Evolutionary conservation across 2,797 vertebrate species (phyloP).

Genomic region (Micropoecilia bifurca): DNA sequence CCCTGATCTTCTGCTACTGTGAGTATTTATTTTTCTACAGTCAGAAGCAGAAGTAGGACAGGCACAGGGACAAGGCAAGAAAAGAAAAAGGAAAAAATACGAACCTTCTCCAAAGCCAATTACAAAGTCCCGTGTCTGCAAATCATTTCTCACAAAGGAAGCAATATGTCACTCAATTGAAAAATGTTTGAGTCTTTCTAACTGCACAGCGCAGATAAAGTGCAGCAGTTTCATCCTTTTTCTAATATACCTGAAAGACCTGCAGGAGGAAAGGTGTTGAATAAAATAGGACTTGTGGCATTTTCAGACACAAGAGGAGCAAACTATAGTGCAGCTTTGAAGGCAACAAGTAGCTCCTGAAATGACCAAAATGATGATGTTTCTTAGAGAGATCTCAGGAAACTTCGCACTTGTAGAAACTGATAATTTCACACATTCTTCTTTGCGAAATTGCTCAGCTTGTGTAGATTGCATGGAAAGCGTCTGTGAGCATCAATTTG

Average conservation of each 20-base stretch:
- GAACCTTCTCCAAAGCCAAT: conserved; percentile 35
- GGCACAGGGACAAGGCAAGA: neutral
- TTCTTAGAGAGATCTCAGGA: neutral
- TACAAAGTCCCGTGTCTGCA: conserved; percentile 31
- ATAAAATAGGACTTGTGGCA: neutral
- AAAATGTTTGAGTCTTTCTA: conserved; percentile 18
- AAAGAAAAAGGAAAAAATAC: conserved; percentile 12
- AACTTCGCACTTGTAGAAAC: neutral
- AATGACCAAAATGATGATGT: neutral
- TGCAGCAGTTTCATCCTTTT: conserved; percentile 10
- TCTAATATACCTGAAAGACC: conserved; percentile 2
- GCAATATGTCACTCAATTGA: conserved; percentile 11
- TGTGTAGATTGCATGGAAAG: neutral
- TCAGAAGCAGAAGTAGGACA: conserved; percentile 47
- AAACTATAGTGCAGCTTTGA: neutral
- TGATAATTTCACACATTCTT: neutral
- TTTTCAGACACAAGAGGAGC: neutral
- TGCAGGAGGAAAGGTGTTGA: neutral
- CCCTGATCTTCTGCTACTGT: neutral
- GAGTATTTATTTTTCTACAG: conserved; percentile 3
- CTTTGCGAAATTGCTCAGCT: neutral
- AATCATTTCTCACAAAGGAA: conserved; percentile 36
- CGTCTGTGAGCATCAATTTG: neutral
- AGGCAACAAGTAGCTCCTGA: neutral
- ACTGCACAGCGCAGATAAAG: conserved; percentile 14